Base-by-base conservation (phyloP, 2,888 invertebrate genomes). In the Sinohyriopsis cumingii region DNA sequence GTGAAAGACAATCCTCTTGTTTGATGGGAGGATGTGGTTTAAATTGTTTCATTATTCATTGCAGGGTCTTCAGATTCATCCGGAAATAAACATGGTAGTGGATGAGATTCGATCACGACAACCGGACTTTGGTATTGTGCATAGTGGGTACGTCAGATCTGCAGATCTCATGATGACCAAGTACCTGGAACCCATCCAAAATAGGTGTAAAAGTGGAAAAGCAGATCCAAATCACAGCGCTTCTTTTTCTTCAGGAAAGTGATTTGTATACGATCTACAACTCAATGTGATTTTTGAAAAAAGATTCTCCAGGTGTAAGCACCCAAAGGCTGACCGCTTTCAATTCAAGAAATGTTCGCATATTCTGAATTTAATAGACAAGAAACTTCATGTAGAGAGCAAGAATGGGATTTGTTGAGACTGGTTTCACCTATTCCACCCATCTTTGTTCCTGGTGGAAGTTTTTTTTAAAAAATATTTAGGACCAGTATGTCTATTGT, bases 111-210 rank as follows among this genome's bases (percentile, higher is more conserved):
- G 65, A 53, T 73, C 66, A 57, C 45, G 59, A 15, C 53, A 68
- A n/a, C 45, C 61, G 6, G 67, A 73, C 9, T 78, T 78, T 57
- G 64, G 59, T 45, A 56, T 75, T 2, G 60, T 67, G 15, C 78
- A 78, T 63, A 69, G 78, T 63, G 78, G 78, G 6, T 71, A 66
- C 63, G 77, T 77, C 9, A 73, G 73, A 20, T 77, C 77, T n/a
- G 73, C 77, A 12, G 77, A 77, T 61, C 69, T 61, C 22, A 64
- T 77, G 5, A 69, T 72, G 5, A 57, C 67, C 24, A 73, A 72
- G 64, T 66, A 72, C 25, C 55, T 60, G 55, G 63, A 33, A 45
- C 59, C 65, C 53, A 54, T 66, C 3, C 71, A 72, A 55, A 72
- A 76, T 55, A 76, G 71, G 24, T 76, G 75, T 24, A 61, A 59